These are phyloP conservation scores for Leptura quadrifasciata DNA, from an alignment of 2,888 invertebrate genomes.

Conservation along the genomic window DNA sequence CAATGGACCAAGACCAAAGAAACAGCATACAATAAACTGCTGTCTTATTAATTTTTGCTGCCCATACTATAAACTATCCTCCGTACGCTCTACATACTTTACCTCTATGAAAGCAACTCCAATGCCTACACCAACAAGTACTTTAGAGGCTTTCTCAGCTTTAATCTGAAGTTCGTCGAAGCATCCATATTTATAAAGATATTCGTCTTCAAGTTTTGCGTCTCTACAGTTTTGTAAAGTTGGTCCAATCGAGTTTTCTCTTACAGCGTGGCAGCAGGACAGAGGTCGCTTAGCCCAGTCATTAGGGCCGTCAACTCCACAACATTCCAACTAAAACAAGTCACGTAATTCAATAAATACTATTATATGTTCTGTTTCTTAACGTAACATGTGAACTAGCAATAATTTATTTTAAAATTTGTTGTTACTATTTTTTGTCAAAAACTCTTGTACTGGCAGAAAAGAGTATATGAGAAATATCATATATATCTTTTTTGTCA, in stretches of 20 bases:
- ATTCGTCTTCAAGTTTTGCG: constrained; percentile 64
- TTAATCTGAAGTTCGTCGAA: constrained; percentile 76
- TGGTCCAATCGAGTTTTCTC: constrained; percentile 63
- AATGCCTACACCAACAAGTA: constrained; percentile 80
- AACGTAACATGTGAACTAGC: too few relatives aligned
- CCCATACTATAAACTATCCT: too few relatives aligned
- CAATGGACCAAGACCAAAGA: too few relatives aligned
- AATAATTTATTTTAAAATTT: too few relatives aligned
- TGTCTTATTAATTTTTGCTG: too few relatives aligned
- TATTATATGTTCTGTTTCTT: too few relatives aligned
- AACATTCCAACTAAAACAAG: constrained; percentile 74
- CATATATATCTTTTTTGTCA: too few relatives aligned
- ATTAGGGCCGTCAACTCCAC: constrained; percentile 68
- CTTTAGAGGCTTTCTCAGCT: constrained; percentile 76
- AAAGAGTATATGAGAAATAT: too few relatives aligned
- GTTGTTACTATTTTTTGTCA: too few relatives aligned
- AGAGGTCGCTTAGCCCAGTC: constrained; percentile 75
- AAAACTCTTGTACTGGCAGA: too few relatives aligned
- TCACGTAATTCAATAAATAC: neutral
- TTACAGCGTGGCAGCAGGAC: constrained; percentile 77
- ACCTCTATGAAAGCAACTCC: constrained; percentile 80
- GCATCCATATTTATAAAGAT: constrained; percentile 75
- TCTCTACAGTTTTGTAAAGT: constrained; percentile 65
- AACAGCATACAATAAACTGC: too few relatives aligned
- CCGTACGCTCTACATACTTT: constrained; percentile 41